Evolutionary conservation across 2,113 vertebrate species (phyloP).

Genomic region (Sinocyclocheilus anophthalmus): DNA sequence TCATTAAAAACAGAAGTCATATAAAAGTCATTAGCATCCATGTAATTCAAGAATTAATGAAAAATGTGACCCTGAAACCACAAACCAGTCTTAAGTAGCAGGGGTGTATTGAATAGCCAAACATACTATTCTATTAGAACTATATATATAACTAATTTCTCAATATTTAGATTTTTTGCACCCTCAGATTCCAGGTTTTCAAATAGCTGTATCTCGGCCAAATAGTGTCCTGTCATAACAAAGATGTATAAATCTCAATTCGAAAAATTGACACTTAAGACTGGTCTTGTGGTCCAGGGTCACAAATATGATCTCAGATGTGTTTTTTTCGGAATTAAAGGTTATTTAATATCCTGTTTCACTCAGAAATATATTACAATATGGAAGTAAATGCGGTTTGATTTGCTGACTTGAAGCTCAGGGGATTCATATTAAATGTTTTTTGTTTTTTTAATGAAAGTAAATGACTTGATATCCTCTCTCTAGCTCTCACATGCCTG

Average conservation of each 20-base stretch:
- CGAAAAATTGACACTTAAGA: no score
- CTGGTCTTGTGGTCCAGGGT: no score
- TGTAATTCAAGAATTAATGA: no score
- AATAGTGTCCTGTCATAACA: no score
- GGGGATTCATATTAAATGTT: not conserved
- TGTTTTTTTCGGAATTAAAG: not conserved
- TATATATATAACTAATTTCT: no score
- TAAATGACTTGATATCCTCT: not conserved
- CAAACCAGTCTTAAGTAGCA: no score
- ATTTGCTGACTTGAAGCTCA: not conserved
- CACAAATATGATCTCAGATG: not conserved
- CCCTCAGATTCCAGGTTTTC: no score
- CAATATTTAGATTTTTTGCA: no score
- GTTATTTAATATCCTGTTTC: not conserved
- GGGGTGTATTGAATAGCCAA: no score
- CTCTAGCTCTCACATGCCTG: constrained; percentile 72
- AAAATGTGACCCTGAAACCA: not conserved
- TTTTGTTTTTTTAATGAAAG: not conserved
- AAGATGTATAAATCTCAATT: no score
- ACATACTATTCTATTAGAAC: no score
- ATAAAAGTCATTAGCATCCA: not conserved
- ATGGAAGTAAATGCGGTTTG: not conserved
- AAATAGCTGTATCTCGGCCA: no score
- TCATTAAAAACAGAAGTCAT: not conserved
- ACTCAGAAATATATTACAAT: not conserved